Evolutionary conservation across 2,113 vertebrate genomes (phyloP), one percentile per base, ranked within the genome.

Genomic region (Lophochroa leadbeateri): DNA sequence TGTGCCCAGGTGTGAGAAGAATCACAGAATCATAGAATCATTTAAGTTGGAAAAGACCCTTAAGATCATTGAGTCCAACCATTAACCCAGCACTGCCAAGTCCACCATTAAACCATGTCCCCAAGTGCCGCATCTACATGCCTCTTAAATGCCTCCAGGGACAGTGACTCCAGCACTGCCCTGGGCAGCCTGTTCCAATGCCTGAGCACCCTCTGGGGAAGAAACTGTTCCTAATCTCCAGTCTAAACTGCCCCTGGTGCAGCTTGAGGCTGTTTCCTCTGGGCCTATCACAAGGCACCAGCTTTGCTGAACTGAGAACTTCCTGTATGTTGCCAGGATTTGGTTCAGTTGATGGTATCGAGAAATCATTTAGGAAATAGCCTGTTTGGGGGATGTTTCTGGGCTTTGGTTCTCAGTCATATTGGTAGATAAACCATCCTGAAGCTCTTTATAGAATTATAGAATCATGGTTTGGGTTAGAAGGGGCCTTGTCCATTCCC

Each of bases 21-120:
- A 4, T 7, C 15, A 3, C 11, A 58, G 33, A 23, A n/a, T 58
- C 35, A 12, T 37, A 39, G 68, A 53, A 28, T 14, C 17, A 2
- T 43, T 11, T 68, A 13, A 68, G 53, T 1, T 58, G 50, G 58
- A n/a, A 74, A 67, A 10, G 5, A 8, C 5, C 39, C 29, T n/a
- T 29, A 47, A 74, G 11, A 35, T 60, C 28, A 5, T 24, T 0
- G 0, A 71, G 15, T n/a, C 37, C 43, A 79, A 7, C 9, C 28
- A 11, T 39, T 21, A 46, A 44, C 25, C 35, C 75, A 67, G 50
- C 57, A 6, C 65, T 71, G 41, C 55, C 55, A 41, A 43, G 9
- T 64, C 41, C 80, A 49, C 41, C 47, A 15, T 27, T 44, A 57
- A 1, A 33, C 64, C 21, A 0, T 4, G 28, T 74, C 74, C 50